Evolutionary conservation across 2,113 vertebrate species (phyloP).

Genomic region (Irena cyanogastra): DNA sequence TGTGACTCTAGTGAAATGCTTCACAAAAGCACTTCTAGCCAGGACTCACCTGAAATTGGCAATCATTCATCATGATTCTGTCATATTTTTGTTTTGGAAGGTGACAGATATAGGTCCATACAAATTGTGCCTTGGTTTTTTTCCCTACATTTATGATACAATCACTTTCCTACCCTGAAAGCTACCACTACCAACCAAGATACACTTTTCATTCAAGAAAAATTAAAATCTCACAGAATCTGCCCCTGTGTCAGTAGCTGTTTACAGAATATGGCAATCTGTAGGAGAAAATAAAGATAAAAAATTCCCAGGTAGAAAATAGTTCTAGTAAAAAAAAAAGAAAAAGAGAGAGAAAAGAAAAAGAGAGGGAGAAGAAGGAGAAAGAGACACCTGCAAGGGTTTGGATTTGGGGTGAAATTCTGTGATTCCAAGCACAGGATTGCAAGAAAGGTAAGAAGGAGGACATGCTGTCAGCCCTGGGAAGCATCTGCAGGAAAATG

Average conservation of each 20-base stretch:
- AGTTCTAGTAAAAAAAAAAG: background rate
- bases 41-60: background rate
- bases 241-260: background rate
- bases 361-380: no score
- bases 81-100: background rate
- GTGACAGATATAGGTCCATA: background rate
- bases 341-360: fast-evolving
- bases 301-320: background rate
- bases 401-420: background rate
- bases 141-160: background rate
- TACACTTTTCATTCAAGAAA: background rate
- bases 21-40: background rate
- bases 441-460: background rate
- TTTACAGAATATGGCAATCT: background rate
- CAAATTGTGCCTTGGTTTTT: background rate
- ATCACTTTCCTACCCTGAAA: background rate
- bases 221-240: background rate
- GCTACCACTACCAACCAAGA: background rate
- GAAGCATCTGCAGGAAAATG: background rate
- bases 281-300: background rate
- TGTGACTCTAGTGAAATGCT: background rate
- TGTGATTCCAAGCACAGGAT: background rate
- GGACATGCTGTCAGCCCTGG: background rate
- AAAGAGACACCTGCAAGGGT: fast-evolving
- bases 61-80: background rate